phyloP scores from a whole-genome alignment of 2,797 vertebrate species.

The Heterohyrax brucei region DNA sequence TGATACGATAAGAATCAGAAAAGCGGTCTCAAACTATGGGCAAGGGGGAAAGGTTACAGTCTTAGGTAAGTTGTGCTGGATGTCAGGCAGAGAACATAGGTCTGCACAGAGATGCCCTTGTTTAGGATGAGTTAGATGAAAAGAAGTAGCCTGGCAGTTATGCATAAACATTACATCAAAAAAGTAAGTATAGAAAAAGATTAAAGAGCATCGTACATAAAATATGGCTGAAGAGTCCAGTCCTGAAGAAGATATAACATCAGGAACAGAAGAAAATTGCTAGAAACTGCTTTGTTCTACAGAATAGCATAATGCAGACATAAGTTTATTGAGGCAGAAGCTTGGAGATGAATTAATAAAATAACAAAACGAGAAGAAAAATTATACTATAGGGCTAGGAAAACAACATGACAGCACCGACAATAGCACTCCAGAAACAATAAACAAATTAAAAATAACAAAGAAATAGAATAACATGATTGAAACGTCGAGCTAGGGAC shows the following conservation, averaged over 20 bases:
- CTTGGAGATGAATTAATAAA: neutral
- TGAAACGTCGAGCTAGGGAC: neutral
- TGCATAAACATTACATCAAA: neutral
- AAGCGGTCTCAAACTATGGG: neutral
- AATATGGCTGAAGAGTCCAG: neutral
- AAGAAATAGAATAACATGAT: neutral
- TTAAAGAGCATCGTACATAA: neutral
- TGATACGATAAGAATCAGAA: neutral
- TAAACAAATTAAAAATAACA: neutral
- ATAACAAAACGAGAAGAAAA: neutral
- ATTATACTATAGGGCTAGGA: neutral
- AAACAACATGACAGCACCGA: neutral
- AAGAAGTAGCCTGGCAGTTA: neutral
- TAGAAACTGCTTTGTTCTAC: neutral
- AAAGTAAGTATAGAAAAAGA: neutral
- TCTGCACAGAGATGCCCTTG: neutral
- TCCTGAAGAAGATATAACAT: neutral
- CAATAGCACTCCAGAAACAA: neutral
- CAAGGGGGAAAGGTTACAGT: neutral
- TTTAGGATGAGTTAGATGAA: neutral
- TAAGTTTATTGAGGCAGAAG: neutral
- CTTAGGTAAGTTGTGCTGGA: neutral
- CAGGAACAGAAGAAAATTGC: neutral
- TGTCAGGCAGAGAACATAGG: neutral
- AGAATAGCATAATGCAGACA: neutral